A percentile compares a stretch with the other conserved stretches of the same genome.
Conservation (phyloP, 2,797 vertebrate genomes). For the Halcyon badia region DNA sequence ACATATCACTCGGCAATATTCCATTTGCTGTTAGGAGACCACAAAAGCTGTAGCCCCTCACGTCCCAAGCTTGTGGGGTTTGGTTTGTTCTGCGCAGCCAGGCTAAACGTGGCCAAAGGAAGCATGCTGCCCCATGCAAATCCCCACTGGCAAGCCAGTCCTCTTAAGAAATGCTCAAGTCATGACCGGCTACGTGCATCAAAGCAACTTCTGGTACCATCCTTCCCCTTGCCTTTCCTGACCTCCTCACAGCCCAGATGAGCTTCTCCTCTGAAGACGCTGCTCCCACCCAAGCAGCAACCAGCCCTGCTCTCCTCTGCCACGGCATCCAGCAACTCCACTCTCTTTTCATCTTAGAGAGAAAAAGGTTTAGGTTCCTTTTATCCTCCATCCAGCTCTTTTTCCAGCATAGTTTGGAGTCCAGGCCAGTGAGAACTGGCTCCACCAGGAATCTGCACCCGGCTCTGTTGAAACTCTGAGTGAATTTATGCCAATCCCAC, state of each 20-base stretch:
- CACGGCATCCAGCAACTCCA: background rate
- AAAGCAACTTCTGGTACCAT: background rate
- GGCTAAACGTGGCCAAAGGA: background rate
- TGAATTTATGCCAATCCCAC: background rate
- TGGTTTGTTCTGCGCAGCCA: background rate
- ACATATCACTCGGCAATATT: background rate
- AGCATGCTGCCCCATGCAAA: background rate
- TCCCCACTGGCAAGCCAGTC: background rate
- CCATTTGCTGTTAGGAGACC: fast-evolving
- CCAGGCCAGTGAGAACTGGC: background rate
- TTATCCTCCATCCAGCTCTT: background rate
- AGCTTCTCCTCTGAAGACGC: background rate
- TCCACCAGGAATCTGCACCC: background rate
- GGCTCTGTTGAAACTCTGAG: background rate
- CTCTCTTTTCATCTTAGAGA: background rate
- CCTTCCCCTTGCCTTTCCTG: background rate
- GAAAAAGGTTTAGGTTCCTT: background rate
- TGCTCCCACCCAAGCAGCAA: background rate
- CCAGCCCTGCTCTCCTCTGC: background rate
- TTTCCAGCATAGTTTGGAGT: background rate
- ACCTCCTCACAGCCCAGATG: background rate
- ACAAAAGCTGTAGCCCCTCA: background rate
- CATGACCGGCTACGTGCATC: fast-evolving
- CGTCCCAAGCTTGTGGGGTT: background rate
- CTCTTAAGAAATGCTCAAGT: background rate